Evolutionary conservation across 2,888 invertebrate genomes (phyloP), one percentile per base, ranked within the genome.

Genomic region (Antheraea yamamai): DNA sequence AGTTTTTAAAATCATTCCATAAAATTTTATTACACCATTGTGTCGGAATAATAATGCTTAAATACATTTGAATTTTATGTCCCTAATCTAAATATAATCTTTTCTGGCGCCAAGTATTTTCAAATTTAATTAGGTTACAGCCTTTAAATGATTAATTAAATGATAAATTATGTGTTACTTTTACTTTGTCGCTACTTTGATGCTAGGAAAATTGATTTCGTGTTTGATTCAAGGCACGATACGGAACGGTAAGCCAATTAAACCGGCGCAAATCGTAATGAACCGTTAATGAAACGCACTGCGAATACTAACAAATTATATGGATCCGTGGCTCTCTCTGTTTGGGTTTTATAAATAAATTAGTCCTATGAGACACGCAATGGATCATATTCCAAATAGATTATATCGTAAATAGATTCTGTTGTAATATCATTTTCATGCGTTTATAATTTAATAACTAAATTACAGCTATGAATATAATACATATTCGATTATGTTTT

Each of bases 211-310:
- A 86, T 87, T 85, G 84, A 87, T 85, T 83, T 82, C 77, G 78
- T 80, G 87, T 89, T 83, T 82, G 86, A 93, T 92, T 92, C 92
- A 85, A 88, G 82, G 87, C 93, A 93, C 92, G 91, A 79, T 84
- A 84, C 78, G 82, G 86, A 90, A 91, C 90, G 89, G 92, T 89
- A 88, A 89, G 89, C 88, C 91, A 92, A 94, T 94, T 93, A 93
- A 90, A 87, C 85, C 84, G 84, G 82, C 86, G 86, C 88, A 86
- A 89, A 87, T 88, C 83, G 88, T 92, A 92, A 92, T 92, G 91
- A 91, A 92, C 93, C 90, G 93, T 93, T 93, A 91, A 92, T 91
- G 87, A 89, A 82, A 84, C 88, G 86, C 86, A 87, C 78, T 77
- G 80, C 82, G 93, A 91, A 92, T 94, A 87, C 84, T 81, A 90